Base-by-base conservation (phyloP, 2,888 invertebrate genomes). In the Therioaphis trifolii region DNA sequence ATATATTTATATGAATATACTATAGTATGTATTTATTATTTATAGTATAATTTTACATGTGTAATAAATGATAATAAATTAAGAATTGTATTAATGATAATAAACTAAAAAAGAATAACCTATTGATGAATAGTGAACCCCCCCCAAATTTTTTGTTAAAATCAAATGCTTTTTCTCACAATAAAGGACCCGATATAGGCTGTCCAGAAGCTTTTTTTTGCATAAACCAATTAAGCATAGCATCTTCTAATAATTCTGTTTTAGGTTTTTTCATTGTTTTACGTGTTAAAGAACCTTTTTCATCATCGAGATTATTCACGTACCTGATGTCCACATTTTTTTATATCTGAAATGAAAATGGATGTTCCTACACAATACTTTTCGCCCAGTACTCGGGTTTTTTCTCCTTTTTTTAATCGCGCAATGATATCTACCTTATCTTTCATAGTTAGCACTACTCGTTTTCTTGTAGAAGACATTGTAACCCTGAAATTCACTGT, bases 131-230 rank as follows among this genome's bases (percentile, higher is more conserved):
- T 52, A 55, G 58, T 72, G n/a, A 12, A 40, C 74, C 18, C 11
- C 77, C 49, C 9, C 63, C 43, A 55, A 82, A 18, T 63, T 68
- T 85, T n/a, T n/a, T n/a, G 49, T 80, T 76, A 24, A 85, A 69
- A 9, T 82, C 1, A 14, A 82, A 49, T 21, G 82, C 82, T 68
- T 85, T 82, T 82, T 76, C 82, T 76, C 77, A 85, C 11, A 85
- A 15, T 18, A 76, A 55, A 24, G 76, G 85, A 52, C 85, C 82
- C 4, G 86, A 85, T 76, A 87, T 85, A 21, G 84, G 85, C 9
- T 78, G 49, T 52, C 85, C 86, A 80, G 79, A 79, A 1, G 84
- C 43, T 76, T 11, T 43, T 43, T 43, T 43, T 43, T 43, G 27
- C 27, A 27, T 61, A 27, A 61, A 61, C 61, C 43, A 11, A 43